These are phyloP conservation scores for Trachymyrmex septentrionalis DNA, from an alignment of 1,140 invertebrate genomes.

Conservation along the genomic window DNA sequence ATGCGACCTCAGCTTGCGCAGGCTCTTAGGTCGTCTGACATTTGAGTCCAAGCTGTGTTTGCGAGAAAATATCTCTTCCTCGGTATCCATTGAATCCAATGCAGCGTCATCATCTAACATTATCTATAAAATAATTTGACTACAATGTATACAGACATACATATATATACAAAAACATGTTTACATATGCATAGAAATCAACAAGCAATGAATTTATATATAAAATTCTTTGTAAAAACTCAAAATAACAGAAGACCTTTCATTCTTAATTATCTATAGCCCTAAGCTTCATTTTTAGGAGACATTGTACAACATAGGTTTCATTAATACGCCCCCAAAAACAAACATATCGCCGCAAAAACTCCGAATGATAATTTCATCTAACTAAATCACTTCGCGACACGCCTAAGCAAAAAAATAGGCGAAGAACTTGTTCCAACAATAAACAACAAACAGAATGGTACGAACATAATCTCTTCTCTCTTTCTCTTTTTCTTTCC, in stretches of 20 bases:
- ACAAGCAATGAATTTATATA: neutral
- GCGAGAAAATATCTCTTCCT: constrained; percentile 84
- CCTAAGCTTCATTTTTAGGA: neutral
- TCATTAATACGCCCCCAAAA: constrained; percentile 24
- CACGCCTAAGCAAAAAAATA: neutral
- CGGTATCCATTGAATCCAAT: constrained; percentile 85
- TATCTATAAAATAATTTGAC: constrained; percentile 75
- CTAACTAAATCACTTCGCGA: neutral
- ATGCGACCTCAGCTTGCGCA: constrained; percentile 83
- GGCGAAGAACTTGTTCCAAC: neutral
- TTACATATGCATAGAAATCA: neutral
- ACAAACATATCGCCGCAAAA: neutral
- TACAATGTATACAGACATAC: neutral
- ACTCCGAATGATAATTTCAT: neutral
- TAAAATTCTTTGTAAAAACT: neutral
- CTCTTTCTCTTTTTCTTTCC: constrained; percentile 27
- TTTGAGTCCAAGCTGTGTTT: constrained; percentile 75
- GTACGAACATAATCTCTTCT: constrained; percentile 25
- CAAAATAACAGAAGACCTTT: neutral
- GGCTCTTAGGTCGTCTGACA: constrained; percentile 78
- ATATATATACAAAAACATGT: neutral
- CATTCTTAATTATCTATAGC: neutral
- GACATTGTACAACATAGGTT: neutral
- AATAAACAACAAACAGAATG: constrained; percentile 71
- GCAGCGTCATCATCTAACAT: constrained; percentile 85